Evolutionary conservation across 2,113 vertebrate species (phyloP), one percentile per base, ranked within the genome.

Genomic region (Sterna hirundo): DNA sequence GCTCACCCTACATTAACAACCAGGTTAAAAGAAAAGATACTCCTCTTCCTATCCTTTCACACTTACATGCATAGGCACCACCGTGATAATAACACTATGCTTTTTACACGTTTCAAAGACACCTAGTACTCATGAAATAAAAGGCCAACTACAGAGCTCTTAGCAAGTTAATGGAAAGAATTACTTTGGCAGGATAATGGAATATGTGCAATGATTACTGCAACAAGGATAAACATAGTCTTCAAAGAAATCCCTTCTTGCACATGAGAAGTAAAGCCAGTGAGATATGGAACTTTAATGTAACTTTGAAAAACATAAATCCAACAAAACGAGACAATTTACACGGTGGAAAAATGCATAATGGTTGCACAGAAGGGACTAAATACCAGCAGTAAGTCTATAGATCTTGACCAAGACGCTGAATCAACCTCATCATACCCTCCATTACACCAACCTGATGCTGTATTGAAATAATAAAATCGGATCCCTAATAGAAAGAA

Each of bases 251-350:
- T 19, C 13, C 9, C 25, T 85, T 57, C 75, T 71, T 0, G 0
- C 8, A 38, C 8, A 13, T 40, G 9, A 75, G 27, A 77, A 51
- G 14, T 21, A 65, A 72, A 83, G 77, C 13, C 42, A 75, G 9
- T 1, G 1, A 1, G 6, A 77, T 20, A 58, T 0, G 0, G 5
- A 89, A 81, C 21, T 79, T 65, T 2, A 84, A 46, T 0, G 4
- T 8, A 74, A 90, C 11, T 70, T 52, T 18, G 12, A 1, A 14
- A 57, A 75, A 69, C 9, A 42, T 11, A 57, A 86, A 77, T 11
- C 20, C 44, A 55, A 65, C 4, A 92, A 81, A 88, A 47, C 9
- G 11, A 68, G 22, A 52, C 30, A 32, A 64, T 12, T 55, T 57
- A 30, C 21, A 32, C 1, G 5, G 26, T 22, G 30, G 30, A 54